Percentiles rank a stretch among this genome's conserved stretches.
Conservation (phyloP, 2,113 vertebrate species). For the Leptodactylus fuscus region DNA sequence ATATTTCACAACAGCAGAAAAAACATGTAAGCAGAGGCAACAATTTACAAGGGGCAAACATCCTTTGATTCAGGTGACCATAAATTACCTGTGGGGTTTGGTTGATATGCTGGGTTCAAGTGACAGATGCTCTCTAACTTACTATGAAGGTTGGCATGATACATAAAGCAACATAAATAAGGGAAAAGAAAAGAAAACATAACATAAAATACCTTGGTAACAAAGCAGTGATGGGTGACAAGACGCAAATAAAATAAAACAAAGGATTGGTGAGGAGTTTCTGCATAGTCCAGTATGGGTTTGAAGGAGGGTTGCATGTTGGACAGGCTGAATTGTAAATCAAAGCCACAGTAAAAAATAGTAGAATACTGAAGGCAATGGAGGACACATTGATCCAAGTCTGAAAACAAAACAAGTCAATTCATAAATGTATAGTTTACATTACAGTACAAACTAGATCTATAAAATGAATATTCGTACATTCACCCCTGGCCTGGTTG, state of each 20-base stretch:
- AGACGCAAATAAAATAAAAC: constrained; percentile 89
- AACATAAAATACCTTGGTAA: constrained; percentile 85
- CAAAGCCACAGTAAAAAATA: constrained; percentile 91
- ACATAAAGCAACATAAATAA: background rate
- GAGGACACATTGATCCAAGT: constrained; percentile 95
- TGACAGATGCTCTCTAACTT: no score
- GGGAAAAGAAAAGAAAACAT: background rate
- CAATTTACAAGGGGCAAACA: no score
- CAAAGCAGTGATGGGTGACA: constrained; percentile 85
- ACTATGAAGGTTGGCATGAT: background rate
- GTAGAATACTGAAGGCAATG: constrained; percentile 83
- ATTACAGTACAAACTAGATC: background rate
- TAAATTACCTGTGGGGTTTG: no score
- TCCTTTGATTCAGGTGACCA: no score
- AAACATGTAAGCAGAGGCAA: no score
- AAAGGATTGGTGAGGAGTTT: constrained; percentile 85
- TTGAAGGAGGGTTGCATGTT: constrained; percentile 90
- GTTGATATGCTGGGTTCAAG: no score
- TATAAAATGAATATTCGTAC: background rate
- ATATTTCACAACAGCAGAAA: no score
- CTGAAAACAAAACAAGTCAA: constrained; percentile 68
- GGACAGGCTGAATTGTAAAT: constrained; percentile 91
- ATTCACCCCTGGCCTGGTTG: no score
- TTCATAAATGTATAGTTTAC: background rate
- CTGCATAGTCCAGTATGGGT: constrained; percentile 96